phyloP scores from a whole-genome alignment of 2,888 invertebrate species.

The Diabrotica balteata region DNA sequence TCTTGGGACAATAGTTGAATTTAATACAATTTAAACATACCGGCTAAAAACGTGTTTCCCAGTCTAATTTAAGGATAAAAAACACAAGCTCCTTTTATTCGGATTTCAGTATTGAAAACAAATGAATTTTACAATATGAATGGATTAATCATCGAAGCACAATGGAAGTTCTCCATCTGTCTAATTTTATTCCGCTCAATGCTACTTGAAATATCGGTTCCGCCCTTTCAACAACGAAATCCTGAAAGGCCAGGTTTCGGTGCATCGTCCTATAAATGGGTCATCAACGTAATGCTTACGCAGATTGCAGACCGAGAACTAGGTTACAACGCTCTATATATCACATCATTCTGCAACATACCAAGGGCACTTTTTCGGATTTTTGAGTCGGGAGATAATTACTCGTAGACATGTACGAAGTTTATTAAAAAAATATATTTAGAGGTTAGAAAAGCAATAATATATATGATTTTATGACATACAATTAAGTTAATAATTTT shows the following conservation, averaged over 20 bases:
- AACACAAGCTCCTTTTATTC: too few species aligned
- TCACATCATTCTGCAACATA: constrained; percentile 10
- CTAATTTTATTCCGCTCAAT: constrained; percentile 9
- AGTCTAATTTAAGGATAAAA: too few species aligned
- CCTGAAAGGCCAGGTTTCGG: not conserved
- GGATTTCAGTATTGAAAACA: too few species aligned
- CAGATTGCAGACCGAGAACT: constrained; percentile 18
- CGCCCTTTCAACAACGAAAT: not conserved
- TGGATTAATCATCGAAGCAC: too few species aligned
- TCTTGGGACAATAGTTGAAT: too few species aligned
- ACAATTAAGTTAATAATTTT: too few species aligned
- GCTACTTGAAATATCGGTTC: not conserved
- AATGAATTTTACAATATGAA: too few species aligned
- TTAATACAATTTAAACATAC: too few species aligned
- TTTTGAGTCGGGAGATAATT: not conserved
- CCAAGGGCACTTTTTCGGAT: constrained; percentile 3
- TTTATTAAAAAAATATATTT: too few species aligned
- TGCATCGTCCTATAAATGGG: constrained; percentile 23
- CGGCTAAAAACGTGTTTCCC: too few species aligned
- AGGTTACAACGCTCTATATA: constrained; percentile 14
- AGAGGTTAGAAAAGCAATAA: too few species aligned
- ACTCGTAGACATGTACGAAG: not conserved
- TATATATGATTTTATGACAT: too few species aligned
- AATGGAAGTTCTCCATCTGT: constrained; percentile 7
- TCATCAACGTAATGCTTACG: constrained; percentile 29